These are phyloP conservation scores for Drosophila subquinaria DNA, from an alignment of 2,888 invertebrate species.

Conservation along the genomic window DNA sequence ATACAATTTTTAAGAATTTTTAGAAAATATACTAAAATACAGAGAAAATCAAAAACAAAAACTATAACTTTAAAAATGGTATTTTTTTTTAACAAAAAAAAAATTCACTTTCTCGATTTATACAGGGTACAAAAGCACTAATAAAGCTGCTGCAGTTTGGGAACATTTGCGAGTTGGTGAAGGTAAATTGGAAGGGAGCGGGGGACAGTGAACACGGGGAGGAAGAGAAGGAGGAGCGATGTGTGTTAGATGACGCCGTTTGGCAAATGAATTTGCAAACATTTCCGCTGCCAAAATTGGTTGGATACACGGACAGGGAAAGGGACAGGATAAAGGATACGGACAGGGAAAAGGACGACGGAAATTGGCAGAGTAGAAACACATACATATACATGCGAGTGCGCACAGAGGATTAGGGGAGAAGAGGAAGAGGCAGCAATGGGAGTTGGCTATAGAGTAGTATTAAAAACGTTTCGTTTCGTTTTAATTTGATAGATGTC, in stretches of 20 bases:
- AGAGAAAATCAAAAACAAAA: not conserved
- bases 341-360: conserved; percentile 33
- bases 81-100: not conserved
- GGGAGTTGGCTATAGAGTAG: not conserved
- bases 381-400: not conserved
- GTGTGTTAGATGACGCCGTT: conserved; percentile 77
- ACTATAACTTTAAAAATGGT: not conserved
- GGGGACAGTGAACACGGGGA: not conserved
- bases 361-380: conserved; percentile 50
- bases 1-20: too few relatives aligned
- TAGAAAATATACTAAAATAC: not conserved
- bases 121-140: conserved; percentile 44
- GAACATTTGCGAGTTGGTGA: not conserved
- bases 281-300: conserved; percentile 71
- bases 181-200: not conserved
- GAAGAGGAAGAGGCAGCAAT: not conserved
- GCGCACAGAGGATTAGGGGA: not conserved
- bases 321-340: conserved; percentile 32
- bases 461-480: conserved; percentile 56
- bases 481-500: conserved; percentile 70
- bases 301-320: conserved; percentile 56
- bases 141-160: conserved; percentile 28
- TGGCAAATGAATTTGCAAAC: conserved; percentile 79
- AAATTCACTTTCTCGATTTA: not conserved
- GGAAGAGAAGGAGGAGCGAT: not conserved